Evolutionary conservation across 1,140 invertebrate genomes (phyloP), one percentile per base, ranked within the genome.

Genomic region (Zeugodacus cucurbitae): DNA sequence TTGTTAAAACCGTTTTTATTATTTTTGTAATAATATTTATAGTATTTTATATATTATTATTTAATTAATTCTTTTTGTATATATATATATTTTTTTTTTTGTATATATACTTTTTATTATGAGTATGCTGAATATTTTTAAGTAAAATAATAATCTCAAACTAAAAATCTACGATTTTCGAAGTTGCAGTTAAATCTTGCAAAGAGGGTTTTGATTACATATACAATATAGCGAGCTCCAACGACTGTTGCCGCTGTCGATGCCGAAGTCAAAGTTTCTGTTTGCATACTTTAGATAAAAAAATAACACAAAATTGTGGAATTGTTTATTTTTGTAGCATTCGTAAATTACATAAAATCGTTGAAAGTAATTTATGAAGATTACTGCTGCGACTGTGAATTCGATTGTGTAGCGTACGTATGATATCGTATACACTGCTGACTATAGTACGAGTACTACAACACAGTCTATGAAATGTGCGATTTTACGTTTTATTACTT

Each of bases 241-340:
- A 41, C 67, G 67, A 34, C 11, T n/a, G 20, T 11, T 48, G 37
- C 7, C 74, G 22, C n/a, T 82, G 74, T 26, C 37, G 74, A 44
- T 82, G 37, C 26, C 74, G 74, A 48, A 48, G 74, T 48, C 74
- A 26, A 82, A 82, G 74, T 90, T 89, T 90, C 88, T 90, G 26
- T 89, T 62, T 87, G 58, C 88, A 91, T 90, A 90, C 90, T 89
- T 92, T 90, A 90, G 91, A 92, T 92, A 91, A 92, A 92, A 54
- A n/a, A n/a, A n/a, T n/a, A n/a, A 54, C 48, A 54, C 6, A 54
- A 54, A 92, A 92, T 91, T 92, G 90, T 92, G 91, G 91, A 92
- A 92, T 92, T 92, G 91, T 92, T 92, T 92, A 92, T 92, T 92
- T 92, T 48, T 82, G 41, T 82, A 48, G 74, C 41, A 82, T 82